Evolutionary conservation across 2,888 invertebrate genomes (phyloP).

Genomic region (Lissonota sp.): DNA sequence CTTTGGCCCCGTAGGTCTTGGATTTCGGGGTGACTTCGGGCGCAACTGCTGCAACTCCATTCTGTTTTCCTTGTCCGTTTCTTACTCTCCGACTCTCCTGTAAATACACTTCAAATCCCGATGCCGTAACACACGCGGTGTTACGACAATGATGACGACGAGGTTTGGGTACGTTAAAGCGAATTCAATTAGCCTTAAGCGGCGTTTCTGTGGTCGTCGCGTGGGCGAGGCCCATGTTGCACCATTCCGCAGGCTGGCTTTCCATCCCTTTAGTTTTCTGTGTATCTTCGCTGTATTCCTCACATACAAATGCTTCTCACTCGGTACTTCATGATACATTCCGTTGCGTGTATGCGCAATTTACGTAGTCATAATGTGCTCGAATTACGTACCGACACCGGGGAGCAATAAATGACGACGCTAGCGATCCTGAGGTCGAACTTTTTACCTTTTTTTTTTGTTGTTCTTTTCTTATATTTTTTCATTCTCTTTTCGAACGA

Average conservation of each 20-base stretch:
- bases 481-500: slow-evolving; percentile 54
- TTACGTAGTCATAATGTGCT: slow-evolving; percentile 4
- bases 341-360: slow-evolving; percentile 31
- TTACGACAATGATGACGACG: slow-evolving; percentile 47
- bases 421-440: slow-evolving; percentile 62
- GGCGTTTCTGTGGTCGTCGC: slow-evolving; percentile 75
- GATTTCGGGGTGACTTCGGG: slow-evolving; percentile 53
- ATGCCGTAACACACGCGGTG: slow-evolving; percentile 2
- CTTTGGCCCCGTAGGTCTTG: slow-evolving; percentile 34
- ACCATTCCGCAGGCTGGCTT: slow-evolving; percentile 17
- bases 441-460: slow-evolving; percentile 35
- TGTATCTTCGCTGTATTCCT: slow-evolving; percentile 12
- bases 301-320: slow-evolving; percentile 28
- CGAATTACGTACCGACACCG: slow-evolving; percentile 12
- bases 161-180: slow-evolving; percentile 55
- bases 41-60: slow-evolving; percentile 7
- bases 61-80: neutral
- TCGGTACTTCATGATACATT: slow-evolving; percentile 33
- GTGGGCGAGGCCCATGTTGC: slow-evolving; percentile 72
- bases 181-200: slow-evolving; percentile 77
- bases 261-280: slow-evolving; percentile 26
- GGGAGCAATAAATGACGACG: slow-evolving; percentile 9
- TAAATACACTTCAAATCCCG: neutral
- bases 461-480: slow-evolving; percentile 21
- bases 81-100: neutral